Conservation (phyloP, 2,797 vertebrate species). For the Diplodus sargus region DNA sequence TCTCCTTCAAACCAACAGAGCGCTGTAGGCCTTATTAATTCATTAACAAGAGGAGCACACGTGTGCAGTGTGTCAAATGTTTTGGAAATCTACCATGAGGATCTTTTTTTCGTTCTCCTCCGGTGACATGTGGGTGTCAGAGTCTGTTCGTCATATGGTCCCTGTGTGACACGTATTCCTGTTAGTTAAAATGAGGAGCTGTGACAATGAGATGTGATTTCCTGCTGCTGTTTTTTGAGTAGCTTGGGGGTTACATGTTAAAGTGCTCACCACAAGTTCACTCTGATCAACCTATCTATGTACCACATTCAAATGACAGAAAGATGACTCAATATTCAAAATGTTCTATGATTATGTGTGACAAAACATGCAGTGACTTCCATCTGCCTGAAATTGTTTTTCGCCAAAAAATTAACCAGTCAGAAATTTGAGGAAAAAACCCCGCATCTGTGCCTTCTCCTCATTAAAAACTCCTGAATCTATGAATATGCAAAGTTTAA, state of each 20-base stretch:
- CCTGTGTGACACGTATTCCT: constrained; percentile 3
- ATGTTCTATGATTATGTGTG: background rate
- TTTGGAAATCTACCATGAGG: constrained; percentile 12
- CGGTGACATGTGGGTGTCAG: constrained; percentile 14
- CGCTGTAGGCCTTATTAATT: constrained; percentile 49
- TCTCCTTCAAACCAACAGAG: constrained; percentile 56
- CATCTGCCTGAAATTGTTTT: background rate
- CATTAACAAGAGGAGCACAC: constrained; percentile 54
- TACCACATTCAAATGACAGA: background rate
- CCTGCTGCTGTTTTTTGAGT: background rate
- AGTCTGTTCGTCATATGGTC: constrained; percentile 41
- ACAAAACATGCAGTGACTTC: background rate
- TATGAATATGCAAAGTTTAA: background rate
- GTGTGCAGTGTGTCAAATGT: constrained; percentile 49
- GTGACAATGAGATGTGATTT: background rate
- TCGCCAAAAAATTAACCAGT: background rate
- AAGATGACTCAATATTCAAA: background rate
- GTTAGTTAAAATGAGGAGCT: constrained; percentile 10
- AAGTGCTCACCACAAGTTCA: too few relatives aligned
- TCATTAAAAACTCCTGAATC: constrained; percentile 7
- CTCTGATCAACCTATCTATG: background rate
- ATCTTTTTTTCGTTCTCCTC: constrained; percentile 1
- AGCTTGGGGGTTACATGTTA: background rate
- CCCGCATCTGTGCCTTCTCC: background rate
- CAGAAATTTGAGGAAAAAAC: background rate